These are phyloP conservation scores for Noctua comes DNA, from an alignment of 2,888 invertebrate species.

Conservation along the genomic window DNA sequence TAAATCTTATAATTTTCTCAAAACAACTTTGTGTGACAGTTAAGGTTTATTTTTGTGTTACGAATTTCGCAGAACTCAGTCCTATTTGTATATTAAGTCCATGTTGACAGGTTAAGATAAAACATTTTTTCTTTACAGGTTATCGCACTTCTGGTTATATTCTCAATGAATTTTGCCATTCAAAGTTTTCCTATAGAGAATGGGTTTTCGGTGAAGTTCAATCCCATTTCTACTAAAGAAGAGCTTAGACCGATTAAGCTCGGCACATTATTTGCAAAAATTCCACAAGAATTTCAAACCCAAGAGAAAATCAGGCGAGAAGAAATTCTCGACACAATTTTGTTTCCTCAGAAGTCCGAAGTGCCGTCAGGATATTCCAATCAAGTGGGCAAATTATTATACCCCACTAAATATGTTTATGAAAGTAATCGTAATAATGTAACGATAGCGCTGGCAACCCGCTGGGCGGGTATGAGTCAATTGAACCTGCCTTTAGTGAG, in stretches of 20 bases:
- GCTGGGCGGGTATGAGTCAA: slow-evolving; percentile 55
- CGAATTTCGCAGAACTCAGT: no score
- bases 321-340: slow-evolving; percentile 67
- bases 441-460: slow-evolving; percentile 24
- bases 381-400: slow-evolving; percentile 76
- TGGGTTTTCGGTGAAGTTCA: slow-evolving; percentile 78
- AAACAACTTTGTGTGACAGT: no score
- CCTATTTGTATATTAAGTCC: no score
- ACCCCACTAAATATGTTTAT: slow-evolving; percentile 59
- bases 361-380: slow-evolving; percentile 73
- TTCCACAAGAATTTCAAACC: slow-evolving; percentile 71
- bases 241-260: slow-evolving; percentile 69
- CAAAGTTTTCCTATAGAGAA: slow-evolving; percentile 77
- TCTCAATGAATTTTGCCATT: slow-evolving; percentile 59
- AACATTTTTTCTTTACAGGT: slow-evolving; percentile 67
- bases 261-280: slow-evolving; percentile 75
- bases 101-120: slow-evolving; percentile 19
- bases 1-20: no score
- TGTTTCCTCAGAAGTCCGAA: slow-evolving; percentile 65
- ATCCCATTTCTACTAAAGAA: slow-evolving; percentile 73
- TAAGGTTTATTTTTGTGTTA: no score
- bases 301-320: slow-evolving; percentile 44
- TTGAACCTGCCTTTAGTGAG: slow-evolving; percentile 79
- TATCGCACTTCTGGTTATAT: slow-evolving; percentile 63
- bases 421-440: slow-evolving; percentile 39